Evolutionary conservation across 1,140 invertebrate species (phyloP), one percentile per base, ranked within the genome.

Genomic region (Harpegnathos saltator): DNA sequence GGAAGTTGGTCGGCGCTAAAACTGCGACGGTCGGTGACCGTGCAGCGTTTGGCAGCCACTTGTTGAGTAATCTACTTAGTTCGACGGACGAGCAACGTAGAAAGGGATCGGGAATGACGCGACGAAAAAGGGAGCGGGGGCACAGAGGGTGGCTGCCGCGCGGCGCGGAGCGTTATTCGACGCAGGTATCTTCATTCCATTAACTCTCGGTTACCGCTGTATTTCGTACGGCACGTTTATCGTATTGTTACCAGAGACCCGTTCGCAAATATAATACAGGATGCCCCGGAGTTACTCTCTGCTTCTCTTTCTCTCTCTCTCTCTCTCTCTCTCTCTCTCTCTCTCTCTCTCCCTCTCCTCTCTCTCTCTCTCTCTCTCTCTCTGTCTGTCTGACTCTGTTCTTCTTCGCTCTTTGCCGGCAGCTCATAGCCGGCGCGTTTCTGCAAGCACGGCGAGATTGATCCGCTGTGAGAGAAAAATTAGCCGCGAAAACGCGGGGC

Each of bases 41-140:
- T 89, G 86, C 82, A 89, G 90, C 92, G 93, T 93, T 92, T 92
- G 89, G 91, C 89, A 91, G 90, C 92, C 93, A 94, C 93, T 94
- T 94, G 92, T 94, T 94, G 93, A 94, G 93, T 93, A 94, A 94
- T 94, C 93, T 94, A 92, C 92, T 94, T 94, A 93, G 90, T 91
- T 92, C 81, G 85, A 86, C 77, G 88, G 85, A 85, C 82, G 90
- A 91, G 87, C 89, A 91, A 87, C 87, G 54, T 17, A 54, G 62
- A 29, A 71, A 74, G 65, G 82, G 84, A 82, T 61, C 26, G 78
- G 33, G 72, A 78, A 68, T 71, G 80, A 84, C 83, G 80, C 63
- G 78, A 88, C 72, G 66, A 29, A 71, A 78, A 82, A 86, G 66
- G 74, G 77, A 77, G 54, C 59, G 59, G 33, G 9, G 7, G 50